These are phyloP conservation scores for Sternotherus odoratus DNA, from an alignment of 2,797 vertebrate genomes.

Conservation along the genomic window DNA sequence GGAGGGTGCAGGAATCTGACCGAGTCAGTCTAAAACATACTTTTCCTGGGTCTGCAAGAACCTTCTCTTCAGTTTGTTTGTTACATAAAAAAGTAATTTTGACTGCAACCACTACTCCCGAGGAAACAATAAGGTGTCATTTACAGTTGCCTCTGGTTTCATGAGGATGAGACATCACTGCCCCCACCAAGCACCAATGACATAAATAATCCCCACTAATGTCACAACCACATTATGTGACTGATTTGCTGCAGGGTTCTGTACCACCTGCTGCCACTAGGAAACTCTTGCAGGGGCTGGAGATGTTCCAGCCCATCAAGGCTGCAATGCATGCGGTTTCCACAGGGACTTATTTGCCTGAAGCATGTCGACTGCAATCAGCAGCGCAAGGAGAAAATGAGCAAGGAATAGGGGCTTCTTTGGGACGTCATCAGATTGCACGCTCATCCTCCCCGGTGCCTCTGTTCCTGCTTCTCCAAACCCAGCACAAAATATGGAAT, in stretches of 20 bases:
- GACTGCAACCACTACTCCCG: background rate
- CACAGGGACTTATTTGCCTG: background rate
- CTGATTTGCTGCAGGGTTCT: fast-evolving
- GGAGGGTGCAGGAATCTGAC: constrained; percentile 56
- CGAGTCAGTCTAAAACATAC: constrained; percentile 56
- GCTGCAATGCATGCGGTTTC: background rate
- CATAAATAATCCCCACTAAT: fast-evolving
- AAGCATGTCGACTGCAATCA: background rate
- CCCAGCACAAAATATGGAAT: background rate
- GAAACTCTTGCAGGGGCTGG: background rate
- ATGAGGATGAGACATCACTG: background rate
- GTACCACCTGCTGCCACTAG: background rate
- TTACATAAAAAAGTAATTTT: constrained; percentile 39
- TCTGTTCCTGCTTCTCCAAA: background rate
- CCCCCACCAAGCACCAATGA: background rate
- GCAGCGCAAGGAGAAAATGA: background rate
- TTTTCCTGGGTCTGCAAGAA: constrained; percentile 45
- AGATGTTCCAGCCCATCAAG: background rate
- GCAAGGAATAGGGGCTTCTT: background rate
- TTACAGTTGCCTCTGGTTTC: constrained; percentile 13
- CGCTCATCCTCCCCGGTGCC: background rate
- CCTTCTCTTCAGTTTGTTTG: constrained; percentile 24
- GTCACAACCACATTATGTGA: background rate
- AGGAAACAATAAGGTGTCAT: constrained; percentile 23
- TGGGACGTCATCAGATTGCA: background rate